Base-by-base conservation (phyloP, 2,797 vertebrate species). In the Phoebastria nigripes region DNA sequence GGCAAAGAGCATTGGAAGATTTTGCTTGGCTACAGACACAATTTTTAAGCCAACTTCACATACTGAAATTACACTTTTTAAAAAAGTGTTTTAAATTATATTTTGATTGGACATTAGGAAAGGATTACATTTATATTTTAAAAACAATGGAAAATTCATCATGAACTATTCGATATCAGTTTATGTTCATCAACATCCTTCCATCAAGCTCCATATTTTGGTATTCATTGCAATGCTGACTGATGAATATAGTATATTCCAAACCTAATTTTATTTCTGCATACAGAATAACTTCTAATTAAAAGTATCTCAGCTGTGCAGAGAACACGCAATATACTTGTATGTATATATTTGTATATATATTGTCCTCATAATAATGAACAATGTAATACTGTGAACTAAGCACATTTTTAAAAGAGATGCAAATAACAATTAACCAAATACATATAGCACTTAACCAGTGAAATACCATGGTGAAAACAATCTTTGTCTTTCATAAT, bases 391-490 rank as follows among this genome's bases (percentile, higher is more conserved):
- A 76, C 1, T 76, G 66, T 56, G 16, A 85, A 82, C 46, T 37
- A 88, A 62, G 46, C 26, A 63, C 8, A 77, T 85, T 80, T 92
- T 93, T 33, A 37, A 80, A 69, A 93, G 79, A 88, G 28, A 94
- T 71, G 52, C 69, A 93, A 95, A 44, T 90, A 89, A 81, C 33
- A 81, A 77, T 58, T 77, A 87, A 83, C 19, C 42, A 88, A 76
- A 94, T 39, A 76, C 16, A 54, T 9, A 8, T 16, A 74, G 44
- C 24, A 29, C 8, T 79, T 82, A 67, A 92, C 15, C 47, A 81
- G 25, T 39, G 72, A 74, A 91, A 82, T 15, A 77, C 4, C 24
- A 74, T 1, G 8, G 8, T 31, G 41, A 88, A 95, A 87, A 71
- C 15, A 54, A 83, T 4, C 46, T 59, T 67, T 81, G 31, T 33